phyloP scores from a whole-genome alignment of 2,888 invertebrate genomes.

The Agrochola lota region DNA sequence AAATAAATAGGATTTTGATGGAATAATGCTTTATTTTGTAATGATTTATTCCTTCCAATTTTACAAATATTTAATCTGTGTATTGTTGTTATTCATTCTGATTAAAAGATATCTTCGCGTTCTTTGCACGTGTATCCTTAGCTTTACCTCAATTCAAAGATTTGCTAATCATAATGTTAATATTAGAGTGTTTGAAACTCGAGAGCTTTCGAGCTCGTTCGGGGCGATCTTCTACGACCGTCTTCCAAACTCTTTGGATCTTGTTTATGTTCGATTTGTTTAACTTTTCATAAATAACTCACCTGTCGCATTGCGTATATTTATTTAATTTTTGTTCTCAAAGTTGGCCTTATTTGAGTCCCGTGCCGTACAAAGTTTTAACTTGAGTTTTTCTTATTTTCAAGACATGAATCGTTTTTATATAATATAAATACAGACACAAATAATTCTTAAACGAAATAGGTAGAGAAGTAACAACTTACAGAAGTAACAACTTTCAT shows the following conservation, averaged over 20 bases:
- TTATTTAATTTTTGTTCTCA: conserved; percentile 25
- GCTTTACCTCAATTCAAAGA: conserved; percentile 16
- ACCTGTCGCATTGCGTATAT: conserved; percentile 43
- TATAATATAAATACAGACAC: too few relatives aligned
- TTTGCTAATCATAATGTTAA: conserved; percentile 35
- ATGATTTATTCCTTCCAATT: not conserved
- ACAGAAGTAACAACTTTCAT: not conserved
- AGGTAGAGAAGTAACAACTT: not conserved
- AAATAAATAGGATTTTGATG: not conserved
- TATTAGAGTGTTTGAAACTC: conserved; percentile 21
- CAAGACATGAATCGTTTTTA: not conserved
- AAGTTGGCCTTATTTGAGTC: conserved; percentile 22
- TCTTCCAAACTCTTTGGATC: conserved; percentile 14
- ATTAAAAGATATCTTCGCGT: not conserved
- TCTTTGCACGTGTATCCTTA: not conserved
- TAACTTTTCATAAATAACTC: conserved; percentile 25
- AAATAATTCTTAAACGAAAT: not conserved
- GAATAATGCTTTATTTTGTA: too few relatives aligned
- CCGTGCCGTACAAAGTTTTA: not conserved
- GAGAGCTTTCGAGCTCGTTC: not conserved
- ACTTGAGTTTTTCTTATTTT: not conserved
- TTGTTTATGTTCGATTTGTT: conserved; percentile 22
- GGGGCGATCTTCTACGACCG: not conserved
- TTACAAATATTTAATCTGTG: not conserved
- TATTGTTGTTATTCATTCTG: not conserved